Evolutionary conservation across 92 coral and sea anemone genomes (phyloP), one percentile per base, ranked within the genome.

Genomic region (Porites divaricata): DNA sequence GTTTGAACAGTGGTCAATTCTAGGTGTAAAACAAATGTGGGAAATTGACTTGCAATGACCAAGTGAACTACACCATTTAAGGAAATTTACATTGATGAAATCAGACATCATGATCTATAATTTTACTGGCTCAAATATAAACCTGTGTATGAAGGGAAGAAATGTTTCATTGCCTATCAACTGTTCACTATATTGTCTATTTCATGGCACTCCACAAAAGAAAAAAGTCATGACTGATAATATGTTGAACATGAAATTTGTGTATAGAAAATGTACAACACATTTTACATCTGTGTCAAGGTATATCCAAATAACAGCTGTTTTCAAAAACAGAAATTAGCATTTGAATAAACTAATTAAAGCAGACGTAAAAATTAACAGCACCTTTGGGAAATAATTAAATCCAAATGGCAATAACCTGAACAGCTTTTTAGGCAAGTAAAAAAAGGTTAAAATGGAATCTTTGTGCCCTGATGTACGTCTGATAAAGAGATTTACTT

Each of bases 331-430:
- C n/a, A 1, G 25, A 54, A 20, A 80, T 69, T 80, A 53, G 23
- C 76, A 70, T 58, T 80, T 68, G 25, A 67, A 69, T 17, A n/a
- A 53, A 52, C 14, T 52, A 35, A 62, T 45, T 77, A n/a, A 77
- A 79, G 9, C 51, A 53, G 23, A 53, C 24, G 51, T 72, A 72
- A 24, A 17, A 25, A 56, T 6, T 56, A 63, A 75, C 79, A 59
- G 24, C 62, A 4, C 19, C 65, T 64, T 11, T 17, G 7, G 51
- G 6, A 58, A 25, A 8, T 59, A 58, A 58, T 75, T 58, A 57
- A 14, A 26, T 57, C 12, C 16, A 21, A 26, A 53, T 52, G 9
- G 66, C n/a, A 50, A 16, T 56, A 48, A 74, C 16, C 66, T 51
- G 67, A 75, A 75, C 45, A 56, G 61, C 26, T 17, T 53, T 49